Conservation (phyloP, 2,797 vertebrate genomes). For the Labroides dimidiatus region DNA sequence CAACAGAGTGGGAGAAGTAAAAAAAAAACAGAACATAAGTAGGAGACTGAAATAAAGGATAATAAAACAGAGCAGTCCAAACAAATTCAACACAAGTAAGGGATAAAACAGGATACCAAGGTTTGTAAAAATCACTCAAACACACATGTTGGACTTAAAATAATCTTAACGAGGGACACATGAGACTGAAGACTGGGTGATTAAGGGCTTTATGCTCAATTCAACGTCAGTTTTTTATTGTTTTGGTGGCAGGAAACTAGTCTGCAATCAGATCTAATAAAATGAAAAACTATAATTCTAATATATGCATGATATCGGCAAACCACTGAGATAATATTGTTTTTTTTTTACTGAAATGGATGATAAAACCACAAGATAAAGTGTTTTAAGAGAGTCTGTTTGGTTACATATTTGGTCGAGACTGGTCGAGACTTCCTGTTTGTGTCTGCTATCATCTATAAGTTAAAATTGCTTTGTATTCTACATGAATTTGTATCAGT, state of each 20-base stretch:
- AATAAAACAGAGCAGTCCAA: constrained; percentile 41
- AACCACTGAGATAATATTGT: too few species aligned
- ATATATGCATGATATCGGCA: too few species aligned
- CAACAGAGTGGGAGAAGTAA: constrained; percentile 17
- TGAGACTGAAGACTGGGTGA: background rate
- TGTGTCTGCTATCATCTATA: too few species aligned
- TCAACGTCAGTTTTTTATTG: too few species aligned
- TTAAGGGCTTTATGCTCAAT: background rate
- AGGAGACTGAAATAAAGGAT: constrained; percentile 17
- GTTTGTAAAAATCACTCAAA: background rate
- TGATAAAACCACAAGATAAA: too few species aligned
- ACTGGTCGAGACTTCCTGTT: background rate
- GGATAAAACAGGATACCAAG: constrained; percentile 2
- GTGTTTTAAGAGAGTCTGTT: too few species aligned
- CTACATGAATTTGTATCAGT: too few species aligned
- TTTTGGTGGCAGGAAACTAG: rapidly evolving
- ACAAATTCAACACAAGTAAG: constrained; percentile 27
- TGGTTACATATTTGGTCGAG: too few species aligned
- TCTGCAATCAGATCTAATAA: too few species aligned
- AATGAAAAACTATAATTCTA: too few species aligned
- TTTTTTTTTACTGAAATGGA: too few species aligned
- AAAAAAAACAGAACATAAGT: constrained; percentile 26
- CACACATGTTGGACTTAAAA: background rate
- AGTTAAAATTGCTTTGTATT: too few species aligned
- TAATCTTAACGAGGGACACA: background rate